Conservation (phyloP, 1,140 invertebrate species). For the Pogonomyrmex barbatus region DNA sequence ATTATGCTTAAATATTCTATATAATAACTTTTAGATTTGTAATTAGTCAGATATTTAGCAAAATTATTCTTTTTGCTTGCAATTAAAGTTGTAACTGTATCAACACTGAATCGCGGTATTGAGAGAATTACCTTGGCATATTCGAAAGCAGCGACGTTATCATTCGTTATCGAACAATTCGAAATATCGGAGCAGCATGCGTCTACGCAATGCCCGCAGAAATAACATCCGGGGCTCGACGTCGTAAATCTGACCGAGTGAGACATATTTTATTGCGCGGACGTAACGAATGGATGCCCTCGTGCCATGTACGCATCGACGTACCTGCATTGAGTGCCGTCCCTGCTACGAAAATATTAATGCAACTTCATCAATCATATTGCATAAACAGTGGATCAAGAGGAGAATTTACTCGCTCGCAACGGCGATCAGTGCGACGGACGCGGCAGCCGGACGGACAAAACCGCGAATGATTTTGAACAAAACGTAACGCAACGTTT, state of each 20-base stretch:
- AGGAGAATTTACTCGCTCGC: slow-evolving; percentile 72
- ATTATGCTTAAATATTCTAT: too few species aligned
- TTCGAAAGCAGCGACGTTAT: neutral
- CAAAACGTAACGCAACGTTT: neutral
- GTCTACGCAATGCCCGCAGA: slow-evolving; percentile 40
- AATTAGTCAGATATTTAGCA: too few species aligned
- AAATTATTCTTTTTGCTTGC: too few species aligned
- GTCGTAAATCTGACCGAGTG: slow-evolving; percentile 70
- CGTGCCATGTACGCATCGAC: slow-evolving; percentile 14
- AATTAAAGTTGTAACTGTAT: neutral
- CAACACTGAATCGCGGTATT: neutral
- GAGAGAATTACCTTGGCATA: neutral
- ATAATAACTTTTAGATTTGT: too few species aligned
- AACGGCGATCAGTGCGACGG: slow-evolving; percentile 32
- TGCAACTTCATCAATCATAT: slow-evolving; percentile 77
- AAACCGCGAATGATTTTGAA: slow-evolving; percentile 44
- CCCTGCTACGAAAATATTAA: slow-evolving; percentile 73
- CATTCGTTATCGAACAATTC: slow-evolving; percentile 14
- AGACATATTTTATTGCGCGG: slow-evolving; percentile 74
- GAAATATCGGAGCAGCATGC: slow-evolving; percentile 47
- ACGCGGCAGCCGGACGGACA: slow-evolving; percentile 15
- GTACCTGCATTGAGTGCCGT: slow-evolving; percentile 30
- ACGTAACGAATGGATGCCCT: slow-evolving; percentile 65
- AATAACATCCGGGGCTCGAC: slow-evolving; percentile 21
- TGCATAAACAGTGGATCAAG: slow-evolving; percentile 75